Evolutionary conservation across 2,113 vertebrate genomes (phyloP).

Genomic region (Catagonus wagneri): DNA sequence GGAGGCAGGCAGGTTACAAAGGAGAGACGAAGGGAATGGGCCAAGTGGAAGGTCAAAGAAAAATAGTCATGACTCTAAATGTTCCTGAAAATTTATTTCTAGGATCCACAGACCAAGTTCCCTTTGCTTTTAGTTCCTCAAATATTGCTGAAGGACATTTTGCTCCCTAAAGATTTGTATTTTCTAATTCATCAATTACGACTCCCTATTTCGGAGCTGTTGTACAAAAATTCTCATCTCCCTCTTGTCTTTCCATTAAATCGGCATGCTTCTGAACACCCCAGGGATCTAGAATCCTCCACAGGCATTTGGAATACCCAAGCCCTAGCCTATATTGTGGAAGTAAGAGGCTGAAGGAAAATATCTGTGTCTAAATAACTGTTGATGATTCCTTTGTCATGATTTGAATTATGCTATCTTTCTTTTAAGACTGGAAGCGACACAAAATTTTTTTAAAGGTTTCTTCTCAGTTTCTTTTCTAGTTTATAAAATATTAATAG

Average conservation of each 20-base stretch:
- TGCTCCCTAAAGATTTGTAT: not conserved
- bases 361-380: not conserved
- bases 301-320: not conserved
- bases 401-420: constrained; percentile 27
- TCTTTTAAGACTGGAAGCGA: not conserved
- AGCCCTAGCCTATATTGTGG: not conserved
- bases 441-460: not conserved
- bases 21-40: not conserved
- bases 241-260: not conserved
- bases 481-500: constrained; percentile 44
- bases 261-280: not conserved
- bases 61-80: not conserved
- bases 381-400: not conserved
- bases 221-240: not conserved
- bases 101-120: not conserved
- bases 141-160: constrained; percentile 13
- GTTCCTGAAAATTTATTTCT: not conserved
- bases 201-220: not conserved
- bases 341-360: not conserved
- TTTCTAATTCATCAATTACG: not conserved
- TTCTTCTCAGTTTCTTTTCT: constrained; percentile 19
- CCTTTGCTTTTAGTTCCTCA: not conserved
- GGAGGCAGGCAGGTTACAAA: not conserved
- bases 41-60: not conserved
- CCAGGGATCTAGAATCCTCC: not conserved